Base-by-base conservation (phyloP, 2,888 invertebrate species). In the Tetragonisca angustula region DNA sequence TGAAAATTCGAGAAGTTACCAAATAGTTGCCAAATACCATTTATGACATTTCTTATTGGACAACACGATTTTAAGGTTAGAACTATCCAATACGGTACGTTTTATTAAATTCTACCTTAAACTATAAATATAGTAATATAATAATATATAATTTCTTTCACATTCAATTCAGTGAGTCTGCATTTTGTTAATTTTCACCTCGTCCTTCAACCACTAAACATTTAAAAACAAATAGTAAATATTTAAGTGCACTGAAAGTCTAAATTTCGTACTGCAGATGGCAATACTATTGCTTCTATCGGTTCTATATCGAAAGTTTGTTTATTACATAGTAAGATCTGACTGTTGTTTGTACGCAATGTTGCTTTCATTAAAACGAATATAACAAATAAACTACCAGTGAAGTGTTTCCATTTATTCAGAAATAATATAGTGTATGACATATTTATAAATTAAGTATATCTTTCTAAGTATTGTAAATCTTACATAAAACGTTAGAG, bases 181-280 rank as follows among this genome's bases (percentile, higher is more conserved):
- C 74, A 79, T 79, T 72, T 70, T 49, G 15, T 54, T 80, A 73
- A 74, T 27, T 71, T 49, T 36, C 71, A 76, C 79, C 50, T 84
- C 56, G 61, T 27, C 52, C 65, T 76, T 36, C 59, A 17, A 52
- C 43, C 72, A 78, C 27, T 24, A 72, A 77, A 69, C 78, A 83
- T 86, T 82, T 82, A 72, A 84, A 87, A 79, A 62, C 13, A 75
- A 84, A 87, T 73, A 68, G 80, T 84, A 87, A 87, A 84, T 84
- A 84, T 83, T 81, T 75, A 73, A 87, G 75, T 67, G 61, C 32
- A 76, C 50, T 65, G 17, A 64, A 76, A 84, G 72, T 81, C 19
- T 67, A 50, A 50, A n/a, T 59, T 43, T 50, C 36, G 43, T 36
- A 67, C 70, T 84, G 68, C 11, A 87, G 87, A 87, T 86, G 87